A percentile compares a stretch with the other conserved stretches of the same genome.
phyloP scores from a whole-genome alignment of 2,797 vertebrate species.

The Muscicapa comitata region DNA sequence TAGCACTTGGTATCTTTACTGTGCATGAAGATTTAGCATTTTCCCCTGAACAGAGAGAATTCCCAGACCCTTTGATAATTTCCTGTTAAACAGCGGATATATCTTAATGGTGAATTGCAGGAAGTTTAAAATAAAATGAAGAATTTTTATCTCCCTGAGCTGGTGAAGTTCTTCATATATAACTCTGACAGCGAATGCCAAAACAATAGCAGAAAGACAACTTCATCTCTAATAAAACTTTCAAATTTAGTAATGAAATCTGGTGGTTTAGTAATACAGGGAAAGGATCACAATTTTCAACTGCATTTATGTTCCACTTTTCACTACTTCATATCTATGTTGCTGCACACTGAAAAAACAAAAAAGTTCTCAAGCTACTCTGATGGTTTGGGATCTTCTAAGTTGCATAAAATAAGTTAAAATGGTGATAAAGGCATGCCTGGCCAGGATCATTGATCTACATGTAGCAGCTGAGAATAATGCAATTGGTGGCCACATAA shows the following conservation, averaged over 20 bases:
- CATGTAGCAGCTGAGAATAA: neutral
- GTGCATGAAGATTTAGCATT: neutral
- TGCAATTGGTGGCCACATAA: neutral
- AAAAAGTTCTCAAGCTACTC: neutral
- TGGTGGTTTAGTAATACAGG: neutral
- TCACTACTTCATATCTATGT: neutral
- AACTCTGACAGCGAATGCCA: neutral
- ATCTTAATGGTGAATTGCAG: neutral
- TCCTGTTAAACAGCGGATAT: neutral
- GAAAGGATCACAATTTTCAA: neutral
- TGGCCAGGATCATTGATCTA: neutral
- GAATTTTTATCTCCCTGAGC: neutral
- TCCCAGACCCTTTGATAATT: neutral
- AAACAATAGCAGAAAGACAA: neutral
- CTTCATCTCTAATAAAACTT: neutral
- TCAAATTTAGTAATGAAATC: neutral
- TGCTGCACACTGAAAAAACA: neutral
- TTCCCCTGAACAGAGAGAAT: neutral
- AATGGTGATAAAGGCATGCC: neutral
- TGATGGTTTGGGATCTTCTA: neutral
- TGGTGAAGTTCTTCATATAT: accelerated
- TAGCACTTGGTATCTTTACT: neutral
- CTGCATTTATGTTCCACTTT: conserved; percentile 18
- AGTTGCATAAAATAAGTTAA: neutral
- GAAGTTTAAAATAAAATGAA: neutral